phyloP scores from a whole-genome alignment of 2,888 invertebrate species.

The Drosophila differens region DNA sequence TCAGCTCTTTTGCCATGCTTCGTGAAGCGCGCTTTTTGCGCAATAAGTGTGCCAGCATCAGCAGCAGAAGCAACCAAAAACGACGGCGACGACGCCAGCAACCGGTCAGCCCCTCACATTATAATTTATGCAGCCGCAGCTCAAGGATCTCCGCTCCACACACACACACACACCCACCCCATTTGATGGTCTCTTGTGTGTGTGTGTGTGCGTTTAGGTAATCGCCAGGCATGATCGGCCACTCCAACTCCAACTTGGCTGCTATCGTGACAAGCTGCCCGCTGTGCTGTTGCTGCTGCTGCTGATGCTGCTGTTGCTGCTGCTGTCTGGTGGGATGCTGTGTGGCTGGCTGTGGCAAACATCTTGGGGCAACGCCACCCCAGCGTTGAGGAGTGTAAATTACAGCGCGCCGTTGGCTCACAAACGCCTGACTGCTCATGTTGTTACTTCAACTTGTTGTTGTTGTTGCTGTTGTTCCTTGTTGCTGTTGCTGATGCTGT shows the following conservation, averaged over 20 bases:
- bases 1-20: conserved; percentile 72
- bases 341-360: conserved; percentile 25
- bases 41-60: conserved; percentile 77
- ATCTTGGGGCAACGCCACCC: conserved; percentile 70
- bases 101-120: conserved; percentile 74
- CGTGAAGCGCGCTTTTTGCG: conserved; percentile 78
- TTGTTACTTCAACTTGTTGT: conserved; percentile 51
- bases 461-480: conserved; percentile 10
- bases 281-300: conserved; percentile 59
- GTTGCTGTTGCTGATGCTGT: conserved; percentile 3
- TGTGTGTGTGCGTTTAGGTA: conserved; percentile 75
- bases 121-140: conserved; percentile 77
- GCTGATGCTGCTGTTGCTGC: neutral
- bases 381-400: conserved; percentile 74
- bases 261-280: conserved; percentile 76
- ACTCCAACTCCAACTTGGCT: conserved; percentile 43
- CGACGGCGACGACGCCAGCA: conserved; percentile 47
- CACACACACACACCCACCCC: conserved; percentile 6
- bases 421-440: conserved; percentile 61
- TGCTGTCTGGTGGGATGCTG: conserved; percentile 31
- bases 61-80: conserved; percentile 27
- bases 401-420: conserved; percentile 71
- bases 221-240: conserved; percentile 72
- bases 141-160: conserved; percentile 69
- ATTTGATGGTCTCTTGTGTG: conserved; percentile 7